Percentiles rank a stretch among this genome's conserved stretches.
phyloP scores from a whole-genome alignment of 2,113 vertebrate genomes.

The Barnardius zonarius region DNA sequence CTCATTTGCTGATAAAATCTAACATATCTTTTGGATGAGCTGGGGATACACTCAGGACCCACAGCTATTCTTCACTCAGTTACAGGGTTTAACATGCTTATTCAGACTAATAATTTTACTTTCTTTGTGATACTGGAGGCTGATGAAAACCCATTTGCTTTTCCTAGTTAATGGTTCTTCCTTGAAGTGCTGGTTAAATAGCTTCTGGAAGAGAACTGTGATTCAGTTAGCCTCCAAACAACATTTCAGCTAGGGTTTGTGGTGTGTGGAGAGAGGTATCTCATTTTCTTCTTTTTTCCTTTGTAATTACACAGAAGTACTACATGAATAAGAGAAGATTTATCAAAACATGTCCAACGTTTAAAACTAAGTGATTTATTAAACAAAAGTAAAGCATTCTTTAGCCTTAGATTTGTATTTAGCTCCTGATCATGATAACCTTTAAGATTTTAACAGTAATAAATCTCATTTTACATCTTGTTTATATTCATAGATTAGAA shows the following conservation, averaged over 20 bases:
- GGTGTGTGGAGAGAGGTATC: neutral
- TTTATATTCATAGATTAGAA: slow-evolving; percentile 11
- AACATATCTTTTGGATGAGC: neutral
- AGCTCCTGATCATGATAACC: neutral
- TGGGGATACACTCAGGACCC: neutral
- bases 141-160: neutral
- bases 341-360: neutral
- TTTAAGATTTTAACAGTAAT: neutral
- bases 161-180: neutral
- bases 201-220: neutral
- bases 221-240: neutral
- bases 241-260: neutral
- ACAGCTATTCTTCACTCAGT: neutral
- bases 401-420: neutral
- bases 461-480: neutral
- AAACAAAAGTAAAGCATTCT: neutral
- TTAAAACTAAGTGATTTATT: slow-evolving; percentile 11
- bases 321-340: neutral
- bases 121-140: neutral
- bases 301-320: neutral
- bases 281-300: neutral
- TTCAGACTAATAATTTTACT: neutral
- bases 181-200: neutral
- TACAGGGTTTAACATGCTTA: neutral
- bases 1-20: neutral